Conservation (phyloP, 2,888 invertebrate species). For the Tubulanus polymorphus region DNA sequence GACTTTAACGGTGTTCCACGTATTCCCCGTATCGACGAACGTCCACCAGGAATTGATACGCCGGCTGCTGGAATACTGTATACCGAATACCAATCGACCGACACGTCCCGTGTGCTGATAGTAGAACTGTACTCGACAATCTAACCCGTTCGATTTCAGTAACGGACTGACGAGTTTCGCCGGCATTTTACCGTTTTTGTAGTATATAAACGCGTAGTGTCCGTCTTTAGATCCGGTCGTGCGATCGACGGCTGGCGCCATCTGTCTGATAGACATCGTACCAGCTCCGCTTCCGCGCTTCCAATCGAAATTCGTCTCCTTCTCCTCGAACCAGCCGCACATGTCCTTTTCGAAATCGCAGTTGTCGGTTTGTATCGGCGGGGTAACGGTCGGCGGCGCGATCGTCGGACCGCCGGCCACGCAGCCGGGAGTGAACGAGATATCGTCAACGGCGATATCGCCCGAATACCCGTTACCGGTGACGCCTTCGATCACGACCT, state of each 20-base stretch:
- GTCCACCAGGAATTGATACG: conserved; percentile 21
- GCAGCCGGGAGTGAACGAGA: conserved; percentile 30
- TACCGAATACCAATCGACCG: conserved; percentile 25
- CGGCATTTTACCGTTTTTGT: conserved; percentile 23
- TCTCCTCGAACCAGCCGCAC: conserved; percentile 36
- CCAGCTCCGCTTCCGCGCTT: conserved; percentile 15
- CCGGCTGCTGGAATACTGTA: conserved; percentile 15
- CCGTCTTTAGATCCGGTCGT: conserved; percentile 30
- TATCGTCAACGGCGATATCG: conserved; percentile 41
- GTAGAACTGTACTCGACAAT: conserved; percentile 34
- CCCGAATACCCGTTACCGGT: conserved; percentile 33
- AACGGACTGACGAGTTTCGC: conserved; percentile 30
- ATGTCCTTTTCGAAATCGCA: conserved; percentile 38
- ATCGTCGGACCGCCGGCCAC: conserved; percentile 24
- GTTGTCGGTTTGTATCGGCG: conserved; percentile 22
- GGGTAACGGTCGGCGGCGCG: conserved; percentile 22
- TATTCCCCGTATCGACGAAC: conserved; percentile 13
- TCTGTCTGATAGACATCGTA: neutral
- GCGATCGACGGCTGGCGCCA: conserved; percentile 32
- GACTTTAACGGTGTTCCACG: conserved; percentile 31
- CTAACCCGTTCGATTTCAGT: conserved; percentile 26
- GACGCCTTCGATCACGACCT: conserved; percentile 38
- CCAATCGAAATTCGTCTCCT: conserved; percentile 36
- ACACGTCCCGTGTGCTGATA: conserved; percentile 33
- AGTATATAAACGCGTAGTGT: conserved; percentile 35